Percentiles rank a stretch among this genome's conserved stretches.
Conservation (phyloP, 2,113 vertebrate species). For the Hemiprocne comata region DNA sequence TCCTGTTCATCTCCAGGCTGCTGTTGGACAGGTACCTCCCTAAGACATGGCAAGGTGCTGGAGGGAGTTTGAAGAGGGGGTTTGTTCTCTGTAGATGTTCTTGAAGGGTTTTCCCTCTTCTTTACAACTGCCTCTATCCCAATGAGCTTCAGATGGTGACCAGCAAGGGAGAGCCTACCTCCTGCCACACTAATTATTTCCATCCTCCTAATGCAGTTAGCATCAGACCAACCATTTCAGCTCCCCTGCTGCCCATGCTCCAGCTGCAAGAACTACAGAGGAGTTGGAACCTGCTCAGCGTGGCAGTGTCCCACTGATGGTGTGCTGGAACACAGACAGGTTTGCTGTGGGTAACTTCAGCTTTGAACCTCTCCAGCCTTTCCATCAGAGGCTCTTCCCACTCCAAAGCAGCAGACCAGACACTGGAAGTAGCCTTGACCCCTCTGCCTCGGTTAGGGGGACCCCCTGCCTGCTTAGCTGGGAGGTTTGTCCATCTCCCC, state of each 20-base stretch:
- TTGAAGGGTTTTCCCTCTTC: background rate
- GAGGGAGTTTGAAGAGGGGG: background rate
- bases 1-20: background rate
- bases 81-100: background rate
- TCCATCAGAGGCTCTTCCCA: background rate
- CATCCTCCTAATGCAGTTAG: background rate
- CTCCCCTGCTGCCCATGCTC: rapidly evolving
- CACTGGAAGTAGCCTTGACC: rapidly evolving
- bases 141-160: background rate
- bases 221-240: background rate
- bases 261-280: background rate
- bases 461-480: background rate
- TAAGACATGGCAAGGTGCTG: rapidly evolving
- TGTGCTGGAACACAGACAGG: background rate
- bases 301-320: rapidly evolving
- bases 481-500: background rate
- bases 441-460: rapidly evolving
- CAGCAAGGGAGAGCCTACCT: background rate
- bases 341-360: background rate
- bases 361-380: background rate
- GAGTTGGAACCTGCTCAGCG: rapidly evolving
- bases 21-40: background rate
- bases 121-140: background rate
- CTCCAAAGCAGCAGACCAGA: rapidly evolving
- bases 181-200: background rate